Conservation (phyloP, 2,797 vertebrate genomes). For the Cryptoblepharus egeriae region DNA sequence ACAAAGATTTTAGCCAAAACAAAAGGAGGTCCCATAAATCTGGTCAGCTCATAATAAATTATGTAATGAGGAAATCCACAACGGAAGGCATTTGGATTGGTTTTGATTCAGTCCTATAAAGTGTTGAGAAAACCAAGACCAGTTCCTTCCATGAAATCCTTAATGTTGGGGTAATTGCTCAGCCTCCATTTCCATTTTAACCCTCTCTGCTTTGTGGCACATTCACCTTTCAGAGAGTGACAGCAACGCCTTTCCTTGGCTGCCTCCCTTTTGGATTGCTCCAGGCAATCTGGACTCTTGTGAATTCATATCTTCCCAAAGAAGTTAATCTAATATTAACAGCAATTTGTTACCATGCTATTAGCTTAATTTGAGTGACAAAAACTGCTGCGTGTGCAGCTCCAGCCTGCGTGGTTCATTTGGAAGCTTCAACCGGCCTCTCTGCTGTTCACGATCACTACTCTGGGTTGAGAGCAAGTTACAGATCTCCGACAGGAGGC, state of each 20-base stretch:
- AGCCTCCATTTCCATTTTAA: constrained; percentile 54
- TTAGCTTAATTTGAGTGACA: constrained; percentile 73
- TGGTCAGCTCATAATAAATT: neutral
- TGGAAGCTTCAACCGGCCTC: neutral
- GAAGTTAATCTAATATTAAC: constrained; percentile 73
- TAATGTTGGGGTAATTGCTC: constrained; percentile 58
- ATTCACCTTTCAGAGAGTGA: constrained; percentile 51
- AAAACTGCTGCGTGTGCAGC: constrained; percentile 67
- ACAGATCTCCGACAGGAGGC: constrained; percentile 18
- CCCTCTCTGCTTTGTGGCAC: constrained; percentile 37
- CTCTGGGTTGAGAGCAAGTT: neutral
- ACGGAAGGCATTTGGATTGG: neutral
- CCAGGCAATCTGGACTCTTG: constrained; percentile 57
- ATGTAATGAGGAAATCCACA: neutral
- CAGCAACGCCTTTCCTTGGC: constrained; percentile 49
- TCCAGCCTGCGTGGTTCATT: constrained; percentile 47
- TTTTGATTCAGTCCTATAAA: neutral
- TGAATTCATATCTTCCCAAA: constrained; percentile 64
- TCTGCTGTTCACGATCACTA: constrained; percentile 40
- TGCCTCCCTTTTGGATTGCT: constrained; percentile 54
- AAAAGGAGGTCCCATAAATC: neutral
- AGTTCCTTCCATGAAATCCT: constrained; percentile 51
- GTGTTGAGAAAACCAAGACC: constrained; percentile 53
- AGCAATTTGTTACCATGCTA: constrained; percentile 66
- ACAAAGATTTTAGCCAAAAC: neutral